A percentile compares a stretch with the other conserved stretches of the same genome.
These are phyloP conservation scores for Anguilla japonica DNA, from an alignment of 2,113 vertebrate species.

Conservation along the genomic window DNA sequence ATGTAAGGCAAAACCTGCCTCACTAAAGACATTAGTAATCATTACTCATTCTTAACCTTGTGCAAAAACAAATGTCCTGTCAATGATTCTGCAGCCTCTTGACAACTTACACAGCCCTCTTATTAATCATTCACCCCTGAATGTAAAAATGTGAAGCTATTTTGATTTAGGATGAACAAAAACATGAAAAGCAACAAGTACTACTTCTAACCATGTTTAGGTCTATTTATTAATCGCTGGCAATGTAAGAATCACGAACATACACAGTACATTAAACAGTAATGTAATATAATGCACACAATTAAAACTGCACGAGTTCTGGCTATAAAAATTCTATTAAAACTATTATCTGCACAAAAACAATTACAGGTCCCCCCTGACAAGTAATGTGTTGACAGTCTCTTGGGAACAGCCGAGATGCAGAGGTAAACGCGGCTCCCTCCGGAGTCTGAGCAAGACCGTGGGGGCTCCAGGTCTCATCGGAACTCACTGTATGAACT, in stretches of 20 bases:
- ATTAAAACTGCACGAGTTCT: neutral
- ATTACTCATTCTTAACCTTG: neutral
- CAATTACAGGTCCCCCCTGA: neutral
- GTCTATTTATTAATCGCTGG: neutral
- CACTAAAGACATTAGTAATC: neutral
- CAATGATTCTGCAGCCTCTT: too few species aligned
- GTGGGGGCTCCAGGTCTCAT: neutral
- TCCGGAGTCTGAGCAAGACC: neutral
- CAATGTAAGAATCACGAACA: too few species aligned
- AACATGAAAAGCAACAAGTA: neutral
- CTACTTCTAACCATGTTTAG: neutral
- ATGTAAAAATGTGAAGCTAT: neutral
- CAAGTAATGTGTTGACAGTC: neutral
- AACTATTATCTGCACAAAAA: neutral
- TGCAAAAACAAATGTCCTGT: neutral
- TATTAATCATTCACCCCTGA: too few species aligned
- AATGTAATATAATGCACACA: neutral
- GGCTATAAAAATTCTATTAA: neutral
- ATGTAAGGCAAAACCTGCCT: neutral
- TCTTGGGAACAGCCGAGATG: neutral
- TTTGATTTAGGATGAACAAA: neutral
- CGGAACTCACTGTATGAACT: conserved; percentile 91
- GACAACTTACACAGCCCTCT: too few species aligned
- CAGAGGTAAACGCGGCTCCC: neutral
- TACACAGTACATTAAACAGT: too few species aligned